Evolutionary conservation across 2,888 invertebrate genomes (phyloP), one percentile per base, ranked within the genome.

Genomic region (Melieria picta): DNA sequence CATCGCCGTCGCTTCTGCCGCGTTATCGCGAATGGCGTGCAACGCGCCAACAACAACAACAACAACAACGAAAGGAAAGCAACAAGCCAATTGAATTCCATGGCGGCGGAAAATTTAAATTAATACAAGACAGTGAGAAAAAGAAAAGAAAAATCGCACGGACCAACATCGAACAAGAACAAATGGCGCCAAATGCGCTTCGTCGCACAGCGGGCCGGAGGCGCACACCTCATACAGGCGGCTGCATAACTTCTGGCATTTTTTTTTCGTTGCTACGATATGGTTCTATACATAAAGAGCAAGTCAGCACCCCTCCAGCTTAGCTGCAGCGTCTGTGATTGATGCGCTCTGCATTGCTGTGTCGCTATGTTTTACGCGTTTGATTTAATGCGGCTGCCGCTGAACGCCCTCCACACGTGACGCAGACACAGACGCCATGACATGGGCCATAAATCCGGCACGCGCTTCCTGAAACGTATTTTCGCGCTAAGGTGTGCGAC

Each of bases 151-250:
- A 13, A 46, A 30, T 50, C 11, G 50, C 50, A 50, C 11, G 50
- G 2, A 50, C 11, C 11, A 10, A 50, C 11, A 11, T 43, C 13
- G 7, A 30, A 13, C 10, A 10, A n/a, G 47, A 74, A 77, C 74
- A 75, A 80, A 77, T 76, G 81, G 81, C 81, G 81, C 81, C 81
- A 80, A 78, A 75, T 78, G 79, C 76, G 76, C 75, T 75, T 77
- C 64, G 63, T 67, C 64, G 69, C 7, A 30, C 30, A 30, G 30
- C 30, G 30, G 30, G 30, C 30, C 30, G 30, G 30, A 30, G 30
- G 30, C 30, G 30, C 30, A 30, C 30, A 30, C 30, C 30, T 30
- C 30, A 30, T 30, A 30, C 30, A 30, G 30, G 30, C 30, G 30
- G 30, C 30, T 30, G 30, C 30, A 30, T 30, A 30, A 30, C 2